Evolutionary conservation across 2,113 vertebrate species (phyloP).

Genomic region (Nothoprocta pentlandii): DNA sequence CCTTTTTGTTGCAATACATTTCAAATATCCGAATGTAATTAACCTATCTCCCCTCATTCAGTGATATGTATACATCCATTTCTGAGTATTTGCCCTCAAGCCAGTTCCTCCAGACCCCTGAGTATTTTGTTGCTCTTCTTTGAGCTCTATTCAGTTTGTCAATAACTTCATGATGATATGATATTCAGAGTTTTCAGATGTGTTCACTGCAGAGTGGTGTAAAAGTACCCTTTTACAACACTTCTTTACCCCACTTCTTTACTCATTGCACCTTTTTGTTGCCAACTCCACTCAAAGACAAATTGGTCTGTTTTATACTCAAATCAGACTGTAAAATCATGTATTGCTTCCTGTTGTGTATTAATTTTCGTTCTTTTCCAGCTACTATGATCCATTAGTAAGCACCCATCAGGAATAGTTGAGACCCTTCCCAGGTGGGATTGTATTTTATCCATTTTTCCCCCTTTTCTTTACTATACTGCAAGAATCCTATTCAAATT

Average conservation of each 20-base stretch:
- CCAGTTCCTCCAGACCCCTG: background rate
- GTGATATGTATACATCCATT: background rate
- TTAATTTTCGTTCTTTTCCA: slow-evolving; percentile 4
- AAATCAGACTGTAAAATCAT: background rate
- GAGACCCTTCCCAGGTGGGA: background rate
- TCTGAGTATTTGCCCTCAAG: background rate
- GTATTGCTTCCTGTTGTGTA: background rate
- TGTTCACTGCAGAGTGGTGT: background rate
- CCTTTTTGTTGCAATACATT: background rate
- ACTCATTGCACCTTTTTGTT: background rate
- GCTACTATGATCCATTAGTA: background rate
- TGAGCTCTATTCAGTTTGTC: background rate
- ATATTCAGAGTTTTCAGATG: background rate
- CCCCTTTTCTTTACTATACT: background rate
- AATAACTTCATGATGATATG: background rate
- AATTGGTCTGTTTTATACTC: background rate
- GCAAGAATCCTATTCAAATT: background rate
- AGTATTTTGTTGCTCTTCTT: background rate
- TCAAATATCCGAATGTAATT: background rate
- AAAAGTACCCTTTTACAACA: background rate
- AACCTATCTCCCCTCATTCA: background rate
- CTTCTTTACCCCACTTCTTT: background rate
- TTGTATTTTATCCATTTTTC: background rate
- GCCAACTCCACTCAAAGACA: background rate
- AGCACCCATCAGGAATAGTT: background rate